Evolutionary conservation across 1,140 invertebrate species (phyloP).

Genomic region (Pemphigus obesinymphae): DNA sequence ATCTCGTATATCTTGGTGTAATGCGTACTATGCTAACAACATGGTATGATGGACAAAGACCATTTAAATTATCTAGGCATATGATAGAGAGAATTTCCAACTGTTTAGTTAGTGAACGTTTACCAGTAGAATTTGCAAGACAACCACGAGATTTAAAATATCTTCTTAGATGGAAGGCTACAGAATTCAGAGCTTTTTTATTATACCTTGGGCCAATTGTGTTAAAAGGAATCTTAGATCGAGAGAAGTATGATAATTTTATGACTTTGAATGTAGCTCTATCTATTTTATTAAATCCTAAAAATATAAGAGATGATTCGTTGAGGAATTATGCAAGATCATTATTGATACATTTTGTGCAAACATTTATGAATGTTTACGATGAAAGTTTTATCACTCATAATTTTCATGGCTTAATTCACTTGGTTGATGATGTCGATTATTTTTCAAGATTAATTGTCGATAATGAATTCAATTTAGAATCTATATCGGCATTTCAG

Average conservation of each 20-base stretch:
- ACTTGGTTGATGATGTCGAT: slow-evolving; percentile 51
- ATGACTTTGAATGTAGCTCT: slow-evolving; percentile 8
- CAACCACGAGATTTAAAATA: slow-evolving; percentile 45
- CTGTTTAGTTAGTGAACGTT: slow-evolving; percentile 26
- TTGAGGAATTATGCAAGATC: slow-evolving; percentile 11
- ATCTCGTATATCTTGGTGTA: neutral
- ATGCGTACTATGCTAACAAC: neutral
- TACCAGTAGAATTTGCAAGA: slow-evolving; percentile 47
- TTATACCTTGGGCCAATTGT: slow-evolving; percentile 51
- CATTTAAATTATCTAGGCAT: neutral
- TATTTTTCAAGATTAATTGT: slow-evolving; percentile 50
- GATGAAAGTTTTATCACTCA: slow-evolving; percentile 45
- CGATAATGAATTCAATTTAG: slow-evolving; percentile 45
- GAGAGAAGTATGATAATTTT: slow-evolving; percentile 30
- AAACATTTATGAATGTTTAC: slow-evolving; percentile 8
- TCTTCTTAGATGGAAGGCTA: slow-evolving; percentile 48
- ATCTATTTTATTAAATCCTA: slow-evolving; percentile 22
- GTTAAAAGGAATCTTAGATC: slow-evolving; percentile 43
- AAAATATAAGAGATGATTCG: neutral
- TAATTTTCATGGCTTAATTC: slow-evolving; percentile 47
- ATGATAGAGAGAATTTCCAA: neutral
- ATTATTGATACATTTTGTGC: slow-evolving; percentile 30
- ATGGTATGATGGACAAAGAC: neutral
- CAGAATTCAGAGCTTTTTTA: slow-evolving; percentile 50
- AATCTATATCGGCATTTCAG: slow-evolving; percentile 48